phyloP scores from a whole-genome alignment of 2,888 invertebrate genomes.

The Xestia ashworthii region DNA sequence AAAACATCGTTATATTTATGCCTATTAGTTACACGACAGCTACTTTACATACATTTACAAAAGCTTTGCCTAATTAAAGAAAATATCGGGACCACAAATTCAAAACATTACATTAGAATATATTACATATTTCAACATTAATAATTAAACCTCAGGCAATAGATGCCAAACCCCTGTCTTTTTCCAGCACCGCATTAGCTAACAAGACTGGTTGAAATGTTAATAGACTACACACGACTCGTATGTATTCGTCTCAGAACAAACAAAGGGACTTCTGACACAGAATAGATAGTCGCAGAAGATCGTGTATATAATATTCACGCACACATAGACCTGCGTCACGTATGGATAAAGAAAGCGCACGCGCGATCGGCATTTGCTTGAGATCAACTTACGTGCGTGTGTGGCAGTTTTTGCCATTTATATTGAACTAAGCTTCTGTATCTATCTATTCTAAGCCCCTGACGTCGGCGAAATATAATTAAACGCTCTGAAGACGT shows the following conservation, averaged over 20 bases:
- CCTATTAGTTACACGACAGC: not conserved
- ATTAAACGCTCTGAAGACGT: slow-evolving; percentile 52
- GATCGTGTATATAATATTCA: not conserved
- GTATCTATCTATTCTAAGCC: not conserved
- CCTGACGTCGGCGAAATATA: slow-evolving; percentile 40
- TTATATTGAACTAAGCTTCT: not conserved
- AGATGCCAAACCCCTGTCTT: slow-evolving; percentile 21
- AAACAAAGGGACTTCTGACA: slow-evolving; percentile 42
- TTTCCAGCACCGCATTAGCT: slow-evolving; percentile 22
- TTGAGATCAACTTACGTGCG: not conserved
- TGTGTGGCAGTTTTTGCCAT: not conserved
- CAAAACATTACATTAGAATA: not conserved
- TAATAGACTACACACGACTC: slow-evolving; percentile 26
- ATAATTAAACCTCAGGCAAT: slow-evolving; percentile 26
- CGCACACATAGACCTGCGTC: not conserved
- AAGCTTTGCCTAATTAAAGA: not conserved
- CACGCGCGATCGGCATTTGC: not conserved
- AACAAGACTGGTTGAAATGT: slow-evolving; percentile 48
- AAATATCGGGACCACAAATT: not conserved
- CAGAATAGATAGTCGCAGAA: slow-evolving; percentile 5
- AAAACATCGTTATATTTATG: not conserved
- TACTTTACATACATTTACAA: not conserved
- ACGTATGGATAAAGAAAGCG: not conserved
- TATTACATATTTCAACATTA: not conserved
- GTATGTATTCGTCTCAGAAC: slow-evolving; percentile 33